Percentiles rank a stretch among this genome's conserved stretches.
Conservation (phyloP, 2,113 vertebrate species). For the Strigops habroptila region DNA sequence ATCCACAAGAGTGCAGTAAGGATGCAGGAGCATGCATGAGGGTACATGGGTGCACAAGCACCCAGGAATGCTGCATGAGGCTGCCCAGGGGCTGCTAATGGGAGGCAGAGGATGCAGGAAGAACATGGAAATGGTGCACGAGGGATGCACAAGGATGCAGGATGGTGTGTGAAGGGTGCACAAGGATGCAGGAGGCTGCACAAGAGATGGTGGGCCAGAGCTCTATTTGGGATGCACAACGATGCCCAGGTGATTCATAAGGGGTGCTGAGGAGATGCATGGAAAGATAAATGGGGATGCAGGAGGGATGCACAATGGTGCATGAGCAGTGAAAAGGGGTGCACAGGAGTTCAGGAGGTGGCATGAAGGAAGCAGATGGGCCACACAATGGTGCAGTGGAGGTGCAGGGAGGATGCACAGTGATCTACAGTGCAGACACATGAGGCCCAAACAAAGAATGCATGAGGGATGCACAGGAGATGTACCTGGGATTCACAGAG, state of each 20-base stretch:
- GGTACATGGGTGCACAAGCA: background rate
- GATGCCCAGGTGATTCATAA: no score
- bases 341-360: background rate
- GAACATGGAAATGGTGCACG: background rate
- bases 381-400: background rate
- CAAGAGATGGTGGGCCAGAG: background rate
- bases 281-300: background rate
- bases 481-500: accelerated
- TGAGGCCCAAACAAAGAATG: background rate
- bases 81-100: no score
- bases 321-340: accelerated
- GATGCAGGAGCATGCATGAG: accelerated
- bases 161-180: background rate
- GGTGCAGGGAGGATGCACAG: background rate
- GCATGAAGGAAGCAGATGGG: background rate
- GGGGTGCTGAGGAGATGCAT: no score
- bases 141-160: background rate
- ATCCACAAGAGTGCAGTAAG: no score
- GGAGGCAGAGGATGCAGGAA: background rate
- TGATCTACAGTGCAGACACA: background rate
- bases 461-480: background rate
- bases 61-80: accelerated
- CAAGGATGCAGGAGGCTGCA: background rate
- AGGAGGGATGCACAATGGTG: background rate
- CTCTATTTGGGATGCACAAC: background rate